Evolutionary conservation across 2,113 vertebrate species (phyloP), one percentile per base, ranked within the genome.

Genomic region (Ceratotherium simum): DNA sequence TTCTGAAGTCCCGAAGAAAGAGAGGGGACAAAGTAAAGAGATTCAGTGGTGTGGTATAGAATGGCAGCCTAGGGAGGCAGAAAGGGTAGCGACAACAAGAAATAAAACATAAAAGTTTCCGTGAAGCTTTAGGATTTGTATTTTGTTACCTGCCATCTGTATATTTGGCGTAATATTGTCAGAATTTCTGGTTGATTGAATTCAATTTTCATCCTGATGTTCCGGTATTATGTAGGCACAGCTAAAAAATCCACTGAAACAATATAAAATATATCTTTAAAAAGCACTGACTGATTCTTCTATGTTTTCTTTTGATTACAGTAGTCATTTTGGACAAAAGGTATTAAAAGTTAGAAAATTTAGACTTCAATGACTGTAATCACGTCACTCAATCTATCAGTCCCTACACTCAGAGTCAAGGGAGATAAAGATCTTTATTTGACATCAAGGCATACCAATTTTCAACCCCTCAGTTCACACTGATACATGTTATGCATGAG

Each of bases 401-500:
- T 72, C 29, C n/a, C 90, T 87, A 79, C 8, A 90, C 56, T 89
- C 96, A 91, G 69, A 96, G 76, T 95, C 67, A 93, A 91, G 79
- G 73, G 72, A 97, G 93, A 97, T 96, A 96, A 8, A 92, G 70
- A 20, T 85, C 89, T 97, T 97, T 97, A 81, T 58, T 84, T 97
- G 93, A 97, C 95, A 98, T 97, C 90, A 97, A 96, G 95, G 75
- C 94, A 96, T 82, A 65, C 88, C 93, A 78, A 93, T 97, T 87
- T 96, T 92, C 94, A 84, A 96, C 95, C 97, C 96, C 88, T 97
- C 94, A 93, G 62, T 97, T 98, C 96, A 96, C 90, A 96, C 96
- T 96, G 85, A 97, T 93, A 96, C 78, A 93, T 72, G 96, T 97
- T 95, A 97, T 96, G 90, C 96, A 96, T 62, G 39, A 98, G 96